A percentile compares a stretch with the other conserved stretches of the same genome.
Conservation (phyloP, 2,888 invertebrate species). For the Empis livida region DNA sequence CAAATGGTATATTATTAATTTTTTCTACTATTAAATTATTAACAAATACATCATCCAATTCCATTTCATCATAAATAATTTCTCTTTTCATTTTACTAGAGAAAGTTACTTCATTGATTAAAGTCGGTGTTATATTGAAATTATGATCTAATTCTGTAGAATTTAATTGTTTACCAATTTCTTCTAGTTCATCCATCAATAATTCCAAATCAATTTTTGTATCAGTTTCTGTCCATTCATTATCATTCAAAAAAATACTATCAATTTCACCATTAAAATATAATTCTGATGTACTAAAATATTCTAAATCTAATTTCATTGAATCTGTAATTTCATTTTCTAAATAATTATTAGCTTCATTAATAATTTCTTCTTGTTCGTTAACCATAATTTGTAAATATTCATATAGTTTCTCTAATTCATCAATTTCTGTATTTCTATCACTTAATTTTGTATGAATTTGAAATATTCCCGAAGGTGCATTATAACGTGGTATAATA, state of each 20-base stretch:
- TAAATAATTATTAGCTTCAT: slow-evolving; percentile 15
- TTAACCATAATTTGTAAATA: slow-evolving; percentile 23
- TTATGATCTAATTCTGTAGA: neutral
- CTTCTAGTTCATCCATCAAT: slow-evolving; percentile 15
- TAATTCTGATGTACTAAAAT: slow-evolving; percentile 18
- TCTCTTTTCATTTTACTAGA: no score
- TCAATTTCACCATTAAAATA: slow-evolving; percentile 19
- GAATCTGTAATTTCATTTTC: neutral
- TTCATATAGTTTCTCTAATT: slow-evolving; percentile 23
- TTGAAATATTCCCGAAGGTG: slow-evolving; percentile 27
- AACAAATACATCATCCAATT: slow-evolving; percentile 21
- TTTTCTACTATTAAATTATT: slow-evolving; percentile 23
- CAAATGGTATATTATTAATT: slow-evolving; percentile 22
- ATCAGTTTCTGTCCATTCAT: slow-evolving; percentile 23
- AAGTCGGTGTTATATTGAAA: neutral
- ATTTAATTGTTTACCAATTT: slow-evolving; percentile 18
- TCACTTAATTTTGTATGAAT: slow-evolving; percentile 25
- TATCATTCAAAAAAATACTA: slow-evolving; percentile 22
- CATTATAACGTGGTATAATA: slow-evolving; percentile 27
- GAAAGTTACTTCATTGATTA: no score
- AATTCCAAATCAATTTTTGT: slow-evolving; percentile 17
- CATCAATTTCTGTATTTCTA: slow-evolving; percentile 24
- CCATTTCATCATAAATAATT: slow-evolving; percentile 8
- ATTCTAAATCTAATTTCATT: slow-evolving; percentile 9
- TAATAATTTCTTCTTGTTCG: slow-evolving; percentile 22